Base-by-base conservation (phyloP, 2,888 invertebrate genomes). In the Andricus curvator region DNA sequence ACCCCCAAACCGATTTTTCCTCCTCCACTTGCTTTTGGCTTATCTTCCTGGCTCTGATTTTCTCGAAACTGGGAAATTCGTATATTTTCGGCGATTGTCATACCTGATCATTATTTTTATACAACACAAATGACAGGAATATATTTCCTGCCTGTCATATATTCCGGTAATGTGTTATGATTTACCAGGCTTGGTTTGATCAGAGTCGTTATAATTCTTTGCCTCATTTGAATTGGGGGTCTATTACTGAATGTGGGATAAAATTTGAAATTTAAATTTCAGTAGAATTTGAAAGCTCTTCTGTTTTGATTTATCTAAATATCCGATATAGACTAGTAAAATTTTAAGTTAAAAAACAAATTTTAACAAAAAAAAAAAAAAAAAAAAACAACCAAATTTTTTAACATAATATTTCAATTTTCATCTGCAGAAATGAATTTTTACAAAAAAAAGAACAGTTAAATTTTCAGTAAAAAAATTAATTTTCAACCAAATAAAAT, bases 31-130 rank as follows among this genome's bases (percentile, higher is more conserved):
- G 56, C 56, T 56, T 74, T 74, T 56, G 33, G 13, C 74, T 56
- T 74, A 74, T 74, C 74, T 74, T 74, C 9, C 74, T 74, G 56
- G 29, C 56, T 74, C 33, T 74, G 74, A 74, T 74, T 74, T 74
- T 15, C 74, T 74, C 74, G 56, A 74, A 74, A 37, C 48, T 74
- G 74, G 56, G n/a, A 56, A 74, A 74, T 56, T 56, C 56, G n/a
- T 74, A 56, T 56, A 74, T 56, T 74, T 74, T 33, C 74, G 56
- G 56, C 25, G 44, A 68, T 48, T 74, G 74, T 74, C 74, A 56
- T 56, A 56, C 74, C 56, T 56, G 25, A 74, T 74, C 74, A 74
- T 74, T 74, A 33, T 74, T 56, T 74, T 74, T 74, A 74, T n/a
- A 56, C 74, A 33, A 74, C 74, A 33, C 56, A 74, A 56, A 56